Percentiles rank a stretch among this genome's conserved stretches.
Evolutionary conservation across 2,888 invertebrate species (phyloP).

Genomic region (Terebella lapidaria): DNA sequence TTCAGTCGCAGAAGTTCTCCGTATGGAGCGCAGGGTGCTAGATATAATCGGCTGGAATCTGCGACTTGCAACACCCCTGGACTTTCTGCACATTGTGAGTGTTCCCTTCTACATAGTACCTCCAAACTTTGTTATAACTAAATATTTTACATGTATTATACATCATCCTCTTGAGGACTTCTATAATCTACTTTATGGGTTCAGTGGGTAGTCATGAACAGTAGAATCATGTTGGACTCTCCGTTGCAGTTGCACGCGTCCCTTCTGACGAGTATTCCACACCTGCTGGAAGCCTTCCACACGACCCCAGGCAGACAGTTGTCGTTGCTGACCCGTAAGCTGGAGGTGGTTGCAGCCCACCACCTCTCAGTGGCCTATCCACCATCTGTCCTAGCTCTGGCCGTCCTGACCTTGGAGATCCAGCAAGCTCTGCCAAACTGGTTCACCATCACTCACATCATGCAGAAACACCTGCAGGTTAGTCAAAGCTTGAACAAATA

Average conservation of each 20-base stretch:
- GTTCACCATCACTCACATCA: constrained; percentile 37
- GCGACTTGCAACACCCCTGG: constrained; percentile 26
- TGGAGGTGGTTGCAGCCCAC: constrained; percentile 57
- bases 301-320: constrained; percentile 47
- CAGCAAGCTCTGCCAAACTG: constrained; percentile 41
- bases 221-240: no score
- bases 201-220: no score
- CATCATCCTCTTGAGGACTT: background rate
- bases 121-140: background rate
- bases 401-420: constrained; percentile 67
- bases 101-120: background rate
- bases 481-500: no score
- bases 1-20: constrained; percentile 74
- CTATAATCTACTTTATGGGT: no score
- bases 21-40: constrained; percentile 78
- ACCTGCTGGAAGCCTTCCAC: constrained; percentile 40
- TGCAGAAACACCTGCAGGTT: constrained; percentile 44
- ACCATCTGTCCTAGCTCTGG: constrained; percentile 72
- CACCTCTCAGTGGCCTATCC: constrained; percentile 65
- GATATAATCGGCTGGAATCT: constrained; percentile 60
- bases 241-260: constrained; percentile 42
- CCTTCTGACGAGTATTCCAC: constrained; percentile 43
- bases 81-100: constrained; percentile 27
- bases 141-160: background rate
- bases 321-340: constrained; percentile 37